These are phyloP conservation scores for Alcedo quadribrachys DNA, from an alignment of 2,797 vertebrate species.

Conservation along the genomic window DNA sequence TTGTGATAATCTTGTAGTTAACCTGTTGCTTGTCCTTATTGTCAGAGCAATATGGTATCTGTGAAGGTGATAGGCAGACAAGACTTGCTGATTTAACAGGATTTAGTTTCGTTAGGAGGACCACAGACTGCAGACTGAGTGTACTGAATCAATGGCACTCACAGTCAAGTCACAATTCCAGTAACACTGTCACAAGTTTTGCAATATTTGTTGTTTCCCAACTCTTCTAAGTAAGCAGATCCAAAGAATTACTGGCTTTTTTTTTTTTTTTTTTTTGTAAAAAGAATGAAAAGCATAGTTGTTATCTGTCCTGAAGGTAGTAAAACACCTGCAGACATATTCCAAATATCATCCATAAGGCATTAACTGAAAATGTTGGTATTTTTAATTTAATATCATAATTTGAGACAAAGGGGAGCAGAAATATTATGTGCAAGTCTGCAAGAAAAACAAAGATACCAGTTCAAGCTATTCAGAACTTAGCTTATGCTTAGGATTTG, in stretches of 20 bases:
- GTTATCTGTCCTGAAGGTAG: not conserved
- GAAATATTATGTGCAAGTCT: not conserved
- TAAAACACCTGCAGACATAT: not conserved
- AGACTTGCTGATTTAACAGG: constrained; percentile 11
- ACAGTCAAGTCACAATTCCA: not conserved
- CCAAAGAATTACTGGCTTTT: not conserved
- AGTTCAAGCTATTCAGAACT: not conserved
- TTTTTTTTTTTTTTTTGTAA: too few relatives aligned
- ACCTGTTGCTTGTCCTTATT: not conserved
- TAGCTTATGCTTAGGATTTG: not conserved
- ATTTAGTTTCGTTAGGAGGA: not conserved
- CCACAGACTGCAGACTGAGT: not conserved
- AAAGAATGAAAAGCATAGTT: not conserved
- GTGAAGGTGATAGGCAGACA: not conserved
- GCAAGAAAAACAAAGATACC: not conserved
- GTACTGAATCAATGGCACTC: not conserved
- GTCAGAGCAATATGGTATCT: not conserved
- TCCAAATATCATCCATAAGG: not conserved
- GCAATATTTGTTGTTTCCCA: constrained; percentile 55
- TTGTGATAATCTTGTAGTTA: not conserved
- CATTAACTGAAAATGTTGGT: not conserved
- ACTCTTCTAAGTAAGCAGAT: not conserved
- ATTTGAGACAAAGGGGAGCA: not conserved
- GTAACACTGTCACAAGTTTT: not conserved
- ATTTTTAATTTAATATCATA: not conserved